Evolutionary conservation across 2,797 vertebrate genomes (phyloP).

Genomic region (Prionace glauca): DNA sequence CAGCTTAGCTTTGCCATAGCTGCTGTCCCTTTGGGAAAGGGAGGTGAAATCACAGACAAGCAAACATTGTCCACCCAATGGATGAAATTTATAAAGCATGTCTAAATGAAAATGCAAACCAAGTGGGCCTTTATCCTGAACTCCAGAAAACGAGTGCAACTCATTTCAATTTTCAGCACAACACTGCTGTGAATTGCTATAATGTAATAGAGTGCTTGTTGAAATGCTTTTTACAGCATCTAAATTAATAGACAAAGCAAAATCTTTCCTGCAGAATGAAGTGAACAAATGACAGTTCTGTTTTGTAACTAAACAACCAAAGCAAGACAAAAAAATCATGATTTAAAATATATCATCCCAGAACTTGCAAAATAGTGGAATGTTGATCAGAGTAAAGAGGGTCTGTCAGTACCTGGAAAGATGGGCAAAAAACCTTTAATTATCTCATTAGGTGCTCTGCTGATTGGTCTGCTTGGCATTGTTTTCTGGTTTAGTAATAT

Average conservation of each 20-base stretch:
- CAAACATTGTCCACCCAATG: no score
- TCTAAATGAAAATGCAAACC: no score
- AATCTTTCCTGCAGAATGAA: background rate
- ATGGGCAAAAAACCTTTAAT: background rate
- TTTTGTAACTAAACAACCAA: background rate
- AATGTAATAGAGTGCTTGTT: background rate
- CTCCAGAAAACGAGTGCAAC: no score
- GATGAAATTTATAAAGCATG: no score
- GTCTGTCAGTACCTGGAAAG: background rate
- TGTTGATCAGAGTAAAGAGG: background rate
- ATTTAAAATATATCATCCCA: background rate
- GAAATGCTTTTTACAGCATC: background rate
- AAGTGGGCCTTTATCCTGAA: no score
- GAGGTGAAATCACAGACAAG: no score
- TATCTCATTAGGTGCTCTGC: background rate
- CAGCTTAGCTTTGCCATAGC: no score
- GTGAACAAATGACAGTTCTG: background rate
- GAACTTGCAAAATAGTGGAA: background rate
- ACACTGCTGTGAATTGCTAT: no score
- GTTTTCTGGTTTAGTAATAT: background rate
- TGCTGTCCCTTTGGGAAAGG: no score
- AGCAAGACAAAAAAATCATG: background rate
- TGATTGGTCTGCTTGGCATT: background rate
- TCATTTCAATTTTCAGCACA: no score
- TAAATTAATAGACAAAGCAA: background rate